These are phyloP conservation scores for Panagrolaimus sp. DNA, from an alignment of 1,140 invertebrate genomes.

Conservation along the genomic window DNA sequence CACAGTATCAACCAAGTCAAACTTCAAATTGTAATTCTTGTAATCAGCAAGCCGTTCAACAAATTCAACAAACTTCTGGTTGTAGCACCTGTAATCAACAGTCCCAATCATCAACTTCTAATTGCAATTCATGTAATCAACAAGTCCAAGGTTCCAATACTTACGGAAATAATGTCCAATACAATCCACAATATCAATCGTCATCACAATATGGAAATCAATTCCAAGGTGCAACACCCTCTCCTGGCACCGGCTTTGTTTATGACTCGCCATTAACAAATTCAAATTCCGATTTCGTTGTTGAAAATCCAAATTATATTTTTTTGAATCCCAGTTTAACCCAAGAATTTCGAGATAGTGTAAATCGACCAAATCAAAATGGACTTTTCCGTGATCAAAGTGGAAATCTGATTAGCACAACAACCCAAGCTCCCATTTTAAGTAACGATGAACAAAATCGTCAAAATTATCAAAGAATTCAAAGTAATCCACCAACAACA, in stretches of 20 bases:
- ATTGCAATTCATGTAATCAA: background rate
- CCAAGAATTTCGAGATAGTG: constrained; percentile 2
- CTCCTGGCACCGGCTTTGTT: background rate
- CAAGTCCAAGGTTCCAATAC: background rate
- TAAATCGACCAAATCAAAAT: background rate
- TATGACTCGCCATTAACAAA: constrained; percentile 3
- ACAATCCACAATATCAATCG: constrained; percentile 4
- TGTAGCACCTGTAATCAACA: too few species aligned
- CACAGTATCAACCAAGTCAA: too few species aligned
- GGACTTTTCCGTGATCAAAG: constrained; percentile 23
- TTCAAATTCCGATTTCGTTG: background rate
- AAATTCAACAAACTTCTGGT: too few species aligned
- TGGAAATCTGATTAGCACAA: constrained; percentile 4
- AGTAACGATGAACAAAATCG: constrained; percentile 32
- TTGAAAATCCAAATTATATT: constrained; percentile 38
- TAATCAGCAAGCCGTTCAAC: too few species aligned
- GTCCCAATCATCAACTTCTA: background rate
- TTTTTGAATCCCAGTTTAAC: constrained; percentile 22
- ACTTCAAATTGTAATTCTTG: too few species aligned
- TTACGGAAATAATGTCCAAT: background rate
- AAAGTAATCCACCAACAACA: constrained; percentile 15
- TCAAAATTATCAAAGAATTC: constrained; percentile 31
- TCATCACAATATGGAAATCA: constrained; percentile 14
- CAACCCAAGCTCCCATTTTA: constrained; percentile 28
- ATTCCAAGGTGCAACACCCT: constrained; percentile 24